Base-by-base conservation (phyloP, 2,888 invertebrate species). In the Notocelia uddmanniana region DNA sequence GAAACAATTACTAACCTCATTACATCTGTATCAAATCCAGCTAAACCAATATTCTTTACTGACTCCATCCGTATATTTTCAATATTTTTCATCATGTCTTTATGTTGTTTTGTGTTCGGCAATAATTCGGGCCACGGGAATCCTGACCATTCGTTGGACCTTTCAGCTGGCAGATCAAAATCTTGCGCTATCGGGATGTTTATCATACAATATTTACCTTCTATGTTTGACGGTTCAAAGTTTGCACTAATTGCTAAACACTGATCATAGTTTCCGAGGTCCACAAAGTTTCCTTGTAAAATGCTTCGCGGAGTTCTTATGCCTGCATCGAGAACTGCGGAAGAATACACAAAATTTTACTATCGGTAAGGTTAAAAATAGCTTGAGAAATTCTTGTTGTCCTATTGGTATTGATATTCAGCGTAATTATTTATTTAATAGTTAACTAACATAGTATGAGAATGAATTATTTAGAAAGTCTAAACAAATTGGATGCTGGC, bases 141-240 rank as follows among this genome's bases (percentile, higher is more conserved):
- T 2, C 78, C 79, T 13, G 83, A 57, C 55, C 54, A 54, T 37
- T 63, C 62, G 23, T 59, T n/a, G 31, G 50, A 81, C 18, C 76
- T 68, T 3, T 69, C 31, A 37, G 48, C 78, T 21, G 81, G 78
- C 48, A 78, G 73, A 1, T 75, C 60, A 6, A 81, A 55, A 21
- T 78, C 73, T 74, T 87, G 85, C 15, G 76, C 60, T 3, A 85
- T 26, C 3, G 90, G 89, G 2, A 88, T 70, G 0, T 73, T 48
- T 45, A 90, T 82, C 68, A 85, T 81, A 69, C 94, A 93, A 74
- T 83, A 88, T 77, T 90, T 90, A 13, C 90, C 90, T 76, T 85
- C 80, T 11, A 90, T 80, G 0, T 77, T 74, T 10, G 81, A 83
- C 23, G 77, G 76, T 19, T 81, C 76, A 15, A 78, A 76, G 31